Evolutionary conservation across 2,888 invertebrate species (phyloP).

Genomic region (Nycteola revayana): DNA sequence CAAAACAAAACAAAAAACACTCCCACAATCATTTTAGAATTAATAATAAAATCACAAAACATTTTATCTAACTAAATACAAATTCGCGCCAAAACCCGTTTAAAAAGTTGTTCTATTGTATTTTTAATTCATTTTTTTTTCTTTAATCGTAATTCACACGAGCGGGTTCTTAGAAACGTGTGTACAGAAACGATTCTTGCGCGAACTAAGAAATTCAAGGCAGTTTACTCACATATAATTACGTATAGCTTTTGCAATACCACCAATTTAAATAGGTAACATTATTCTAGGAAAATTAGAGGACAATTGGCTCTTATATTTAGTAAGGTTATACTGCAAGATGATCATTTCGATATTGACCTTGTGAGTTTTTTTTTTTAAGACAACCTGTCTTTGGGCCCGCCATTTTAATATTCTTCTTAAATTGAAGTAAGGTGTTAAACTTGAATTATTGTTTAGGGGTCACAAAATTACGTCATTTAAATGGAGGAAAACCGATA

Average conservation of each 20-base stretch:
- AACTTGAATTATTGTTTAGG: too few species aligned
- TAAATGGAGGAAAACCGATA: too few species aligned
- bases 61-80: slow-evolving; percentile 10
- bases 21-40: slow-evolving; percentile 42
- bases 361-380: slow-evolving; percentile 7
- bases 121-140: slow-evolving; percentile 22
- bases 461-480: too few species aligned
- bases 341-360: slow-evolving; percentile 25
- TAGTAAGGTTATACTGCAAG: slow-evolving; percentile 13
- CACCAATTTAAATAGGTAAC: slow-evolving; percentile 31
- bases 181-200: slow-evolving; percentile 20
- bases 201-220: slow-evolving; percentile 39
- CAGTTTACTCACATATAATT: slow-evolving; percentile 18
- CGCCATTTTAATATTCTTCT: too few species aligned
- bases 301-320: slow-evolving; percentile 7
- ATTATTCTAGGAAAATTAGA: slow-evolving; percentile 1
- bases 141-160: not conserved
- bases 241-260: slow-evolving; percentile 17
- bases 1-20: slow-evolving; percentile 46
- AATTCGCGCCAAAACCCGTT: slow-evolving; percentile 30
- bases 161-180: slow-evolving; percentile 19
- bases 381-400: slow-evolving; percentile 12
- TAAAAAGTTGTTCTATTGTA: slow-evolving; percentile 14
- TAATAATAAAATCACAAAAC: too few species aligned
- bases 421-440: too few species aligned